Base-by-base conservation (phyloP, 2,113 vertebrate species). In the Leiothrix lutea region DNA sequence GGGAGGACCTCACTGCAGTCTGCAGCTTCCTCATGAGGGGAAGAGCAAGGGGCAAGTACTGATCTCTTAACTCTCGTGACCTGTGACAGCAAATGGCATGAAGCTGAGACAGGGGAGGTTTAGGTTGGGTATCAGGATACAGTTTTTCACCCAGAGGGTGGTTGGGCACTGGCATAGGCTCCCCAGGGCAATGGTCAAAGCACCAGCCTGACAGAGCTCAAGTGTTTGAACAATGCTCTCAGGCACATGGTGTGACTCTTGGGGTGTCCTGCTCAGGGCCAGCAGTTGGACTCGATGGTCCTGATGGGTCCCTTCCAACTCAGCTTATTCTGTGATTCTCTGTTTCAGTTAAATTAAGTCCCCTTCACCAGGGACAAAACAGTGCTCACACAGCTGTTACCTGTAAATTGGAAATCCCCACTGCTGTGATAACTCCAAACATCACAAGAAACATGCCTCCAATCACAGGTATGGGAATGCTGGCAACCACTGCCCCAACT, bases 361-460 rank as follows among this genome's bases (percentile, higher is more conserved):
- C 18, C 28, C 26, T 81, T 54, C 36, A 15, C 22, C 25, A 38
- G 40, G 50, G 56, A 56, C 62, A 42, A 69, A 58, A 38, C 2
- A 5, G 45, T 4, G 0, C 44, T 87, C 11, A 3, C 40, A 17
- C 47, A 64, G 69, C 50, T 53, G 17, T 98, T 96, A 99, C 99
- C 99, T 99, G 99, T 42, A 99, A 95, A 93, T 98, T 99, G 70
- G 99, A 99, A 82, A 99, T 97, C 38, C 99, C 99, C 75, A 99
- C 98, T 3, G 99, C 99, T 0, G 98, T 77, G 93, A 99, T 99
- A 87, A 99, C 94, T 6, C 99, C 99, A 0, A 99, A 99, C 99
- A 99, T 99, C 44, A 99, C 98, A 29, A 99, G 92, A 94, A 99
- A 99, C 99, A 99, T 98, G 69, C 99, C 99, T 91, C 99, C 99